Evolutionary conservation across 2,888 invertebrate species (phyloP).

Genomic region (Caenorhabditis sinica): DNA sequence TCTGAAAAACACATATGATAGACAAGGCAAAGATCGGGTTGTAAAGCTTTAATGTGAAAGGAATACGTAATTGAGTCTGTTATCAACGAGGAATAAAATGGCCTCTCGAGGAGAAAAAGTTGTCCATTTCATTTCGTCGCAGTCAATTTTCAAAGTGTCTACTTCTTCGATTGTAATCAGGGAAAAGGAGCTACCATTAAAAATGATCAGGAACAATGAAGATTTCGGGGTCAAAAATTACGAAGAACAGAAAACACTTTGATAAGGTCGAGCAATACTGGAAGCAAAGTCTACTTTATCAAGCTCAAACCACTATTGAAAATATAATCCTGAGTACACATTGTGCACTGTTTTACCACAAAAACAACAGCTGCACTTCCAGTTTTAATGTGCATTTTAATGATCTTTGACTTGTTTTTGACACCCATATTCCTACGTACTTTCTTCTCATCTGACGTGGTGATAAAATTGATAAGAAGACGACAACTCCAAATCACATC

Average conservation of each 20-base stretch:
- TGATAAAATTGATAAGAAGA: slow-evolving; percentile 23
- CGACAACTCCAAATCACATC: slow-evolving; percentile 1
- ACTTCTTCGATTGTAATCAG: slow-evolving; percentile 20
- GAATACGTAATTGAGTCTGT: background rate
- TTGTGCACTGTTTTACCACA: background rate
- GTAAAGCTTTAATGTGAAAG: background rate
- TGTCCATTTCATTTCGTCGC: slow-evolving; percentile 25
- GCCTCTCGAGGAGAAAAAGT: slow-evolving; percentile 11
- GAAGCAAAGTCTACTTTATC: background rate
- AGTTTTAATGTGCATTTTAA: slow-evolving; percentile 13
- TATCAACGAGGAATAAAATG: slow-evolving; percentile 7
- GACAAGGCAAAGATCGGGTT: slow-evolving; percentile 32
- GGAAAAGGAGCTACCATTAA: slow-evolving; percentile 7
- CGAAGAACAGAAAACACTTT: background rate
- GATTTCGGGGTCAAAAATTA: slow-evolving; percentile 15
- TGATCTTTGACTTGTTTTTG: slow-evolving; percentile 34
- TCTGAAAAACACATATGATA: slow-evolving; percentile 33
- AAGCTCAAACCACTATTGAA: background rate
- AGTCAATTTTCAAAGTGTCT: slow-evolving; percentile 13
- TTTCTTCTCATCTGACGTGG: slow-evolving; percentile 28
- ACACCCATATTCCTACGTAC: background rate
- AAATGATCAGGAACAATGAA: slow-evolving; percentile 30
- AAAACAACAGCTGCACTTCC: background rate
- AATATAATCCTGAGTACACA: background rate
- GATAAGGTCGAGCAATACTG: background rate